Conservation (phyloP, 2,113 vertebrate species). For the Pituophis catenifer region DNA sequence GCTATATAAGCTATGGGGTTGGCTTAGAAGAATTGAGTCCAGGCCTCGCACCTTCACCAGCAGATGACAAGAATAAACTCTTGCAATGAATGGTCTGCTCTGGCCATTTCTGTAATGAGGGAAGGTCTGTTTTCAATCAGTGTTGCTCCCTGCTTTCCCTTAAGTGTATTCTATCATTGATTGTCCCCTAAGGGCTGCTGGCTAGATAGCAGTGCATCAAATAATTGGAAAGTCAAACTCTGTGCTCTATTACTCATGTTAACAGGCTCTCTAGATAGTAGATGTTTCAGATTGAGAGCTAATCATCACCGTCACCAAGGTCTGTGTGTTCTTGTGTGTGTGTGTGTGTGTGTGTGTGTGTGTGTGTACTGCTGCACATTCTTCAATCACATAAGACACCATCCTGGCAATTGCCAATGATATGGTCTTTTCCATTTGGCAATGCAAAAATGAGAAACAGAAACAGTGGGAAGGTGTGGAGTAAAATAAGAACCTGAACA, state of each 20-base stretch:
- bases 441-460: neutral
- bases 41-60: conserved; percentile 1
- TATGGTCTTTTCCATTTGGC: neutral
- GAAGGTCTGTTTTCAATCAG: conserved; percentile 62
- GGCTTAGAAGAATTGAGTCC: neutral
- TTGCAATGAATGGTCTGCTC: conserved; percentile 45
- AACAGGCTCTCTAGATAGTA: conserved; percentile 27
- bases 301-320: neutral
- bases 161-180: conserved; percentile 25
- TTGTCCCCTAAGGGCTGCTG: conserved; percentile 28
- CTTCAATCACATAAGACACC: neutral
- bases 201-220: conserved; percentile 37
- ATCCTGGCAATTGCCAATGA: conserved; percentile 9
- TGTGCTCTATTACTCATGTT: conserved; percentile 47
- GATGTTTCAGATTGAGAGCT: conserved; percentile 8
- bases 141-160: conserved; percentile 47
- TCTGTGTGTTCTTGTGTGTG: neutral
- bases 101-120: conserved; percentile 52
- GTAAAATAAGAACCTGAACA: neutral
- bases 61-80: conserved; percentile 27
- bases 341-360: neutral
- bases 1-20: neutral
- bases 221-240: conserved; percentile 23
- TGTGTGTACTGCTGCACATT: neutral
- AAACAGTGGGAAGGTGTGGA: neutral